phyloP scores from a whole-genome alignment of 2,113 vertebrate genomes.

The Electrona antarctica region DNA sequence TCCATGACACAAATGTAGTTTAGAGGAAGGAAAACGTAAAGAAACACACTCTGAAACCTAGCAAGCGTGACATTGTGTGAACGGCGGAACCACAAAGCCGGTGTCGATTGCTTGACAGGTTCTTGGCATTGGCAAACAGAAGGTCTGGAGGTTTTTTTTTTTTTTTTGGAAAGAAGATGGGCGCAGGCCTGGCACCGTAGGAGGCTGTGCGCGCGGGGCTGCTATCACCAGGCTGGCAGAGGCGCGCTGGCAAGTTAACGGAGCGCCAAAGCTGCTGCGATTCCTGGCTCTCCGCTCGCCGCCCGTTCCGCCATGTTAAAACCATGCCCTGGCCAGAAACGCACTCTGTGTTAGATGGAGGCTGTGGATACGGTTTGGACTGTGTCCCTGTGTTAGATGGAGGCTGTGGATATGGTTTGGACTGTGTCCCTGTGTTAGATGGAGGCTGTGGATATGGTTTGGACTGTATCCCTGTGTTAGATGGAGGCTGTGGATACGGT shows the following conservation, averaged over 20 bases:
- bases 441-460: slow-evolving; percentile 76
- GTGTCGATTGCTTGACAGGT: not conserved
- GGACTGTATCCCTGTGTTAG: slow-evolving; percentile 53
- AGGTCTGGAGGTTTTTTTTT: too few relatives aligned
- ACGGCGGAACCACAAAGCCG: not conserved
- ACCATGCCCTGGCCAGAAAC: slow-evolving; percentile 81
- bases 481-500: slow-evolving; percentile 74
- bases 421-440: slow-evolving; percentile 44
- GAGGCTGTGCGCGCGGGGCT: not conserved
- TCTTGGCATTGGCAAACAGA: not conserved
- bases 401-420: slow-evolving; percentile 77
- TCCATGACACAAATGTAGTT: not conserved
- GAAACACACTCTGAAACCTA: too few relatives aligned
- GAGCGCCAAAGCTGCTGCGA: slow-evolving; percentile 79
- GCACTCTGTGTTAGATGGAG: slow-evolving; percentile 38
- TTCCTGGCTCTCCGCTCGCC: slow-evolving; percentile 80
- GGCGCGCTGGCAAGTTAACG: slow-evolving; percentile 87
- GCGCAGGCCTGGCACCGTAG: slow-evolving; percentile 4
- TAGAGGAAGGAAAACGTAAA: too few relatives aligned
- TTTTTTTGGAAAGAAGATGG: slow-evolving; percentile 1
- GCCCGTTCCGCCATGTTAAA: slow-evolving; percentile 81
- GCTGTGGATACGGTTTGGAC: slow-evolving; percentile 80
- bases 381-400: slow-evolving; percentile 77
- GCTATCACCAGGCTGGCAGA: slow-evolving; percentile 66
- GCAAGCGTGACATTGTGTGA: not conserved